Evolutionary conservation across 2,113 vertebrate genomes (phyloP), one percentile per base, ranked within the genome.

Genomic region (Sorex araneus): DNA sequence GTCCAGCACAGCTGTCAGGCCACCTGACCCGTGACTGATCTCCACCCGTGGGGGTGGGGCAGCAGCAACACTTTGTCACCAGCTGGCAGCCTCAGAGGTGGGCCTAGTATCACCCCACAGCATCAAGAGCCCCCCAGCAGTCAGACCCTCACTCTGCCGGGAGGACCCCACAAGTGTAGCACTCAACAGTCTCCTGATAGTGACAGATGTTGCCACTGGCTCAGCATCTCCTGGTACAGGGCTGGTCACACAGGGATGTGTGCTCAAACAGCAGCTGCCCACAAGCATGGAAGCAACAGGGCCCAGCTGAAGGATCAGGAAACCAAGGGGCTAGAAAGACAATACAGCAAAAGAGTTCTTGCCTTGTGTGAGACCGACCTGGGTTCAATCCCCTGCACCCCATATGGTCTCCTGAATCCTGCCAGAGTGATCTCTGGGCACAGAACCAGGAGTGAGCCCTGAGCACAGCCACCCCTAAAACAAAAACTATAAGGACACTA

Each of bases 281-380:
- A 21, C 57, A 60, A 57, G 57, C 57, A 60, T 16, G 18, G 57
- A 60, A 23, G 57, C 57, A 60, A 60, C 5, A 60, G 57, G 47
- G 34, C 7, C 45, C 71, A 88, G 7, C 89, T 90, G 80, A 91
- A 71, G 94, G 92, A 75, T 75, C 25, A 70, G 19, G 54, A 32
- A 90, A 79, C 82, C 5, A 45, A 89, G 71, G 60, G 6, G 57
- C 57, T 60, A 23, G 2, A 60, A 3, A 60, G 32, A 95, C 6
- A 2, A 19, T 60, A 21, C 57, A 23, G 57, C 50, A 18, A 11
- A 6, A 19, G 54, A 57, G 2, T 13, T 57, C 54, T 57, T 57
- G 54, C 57, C 57, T 19, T 23, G 18, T 16, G 18, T 16, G 21
- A 19, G 57, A 23, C 57, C 19, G 8, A 60, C 57, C 57, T 60